Evolutionary conservation across 1,140 invertebrate species (phyloP).

Genomic region (Babylonia areolata): DNA sequence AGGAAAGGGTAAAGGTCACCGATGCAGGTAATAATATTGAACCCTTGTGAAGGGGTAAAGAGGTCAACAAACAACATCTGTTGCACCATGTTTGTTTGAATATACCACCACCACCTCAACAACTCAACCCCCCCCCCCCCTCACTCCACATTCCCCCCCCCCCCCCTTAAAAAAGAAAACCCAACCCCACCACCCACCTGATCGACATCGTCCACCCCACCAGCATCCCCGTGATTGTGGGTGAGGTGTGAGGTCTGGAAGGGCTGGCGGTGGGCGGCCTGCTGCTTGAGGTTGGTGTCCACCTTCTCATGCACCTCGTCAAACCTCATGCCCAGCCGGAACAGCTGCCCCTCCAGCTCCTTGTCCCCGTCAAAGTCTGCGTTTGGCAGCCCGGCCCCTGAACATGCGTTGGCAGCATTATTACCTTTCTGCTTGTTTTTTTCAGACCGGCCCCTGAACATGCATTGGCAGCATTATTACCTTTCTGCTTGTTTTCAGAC

Average conservation of each 20-base stretch:
- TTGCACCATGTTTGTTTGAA: too few species aligned
- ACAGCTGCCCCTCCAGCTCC: slow-evolving; percentile 70
- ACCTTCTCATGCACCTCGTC: slow-evolving; percentile 72
- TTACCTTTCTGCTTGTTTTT: too few species aligned
- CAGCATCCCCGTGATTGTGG: slow-evolving; percentile 22
- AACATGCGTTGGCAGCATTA: too few species aligned
- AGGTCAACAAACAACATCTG: too few species aligned
- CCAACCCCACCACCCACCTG: background rate
- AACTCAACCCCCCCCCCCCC: background rate
- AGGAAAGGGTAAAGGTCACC: background rate
- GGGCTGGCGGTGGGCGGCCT: slow-evolving; percentile 58
- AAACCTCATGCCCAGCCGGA: slow-evolving; percentile 72
- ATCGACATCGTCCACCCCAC: background rate
- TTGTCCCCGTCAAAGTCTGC: slow-evolving; percentile 70
- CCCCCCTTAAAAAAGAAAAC: too few species aligned
- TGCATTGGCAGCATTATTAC: too few species aligned
- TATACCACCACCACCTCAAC: too few species aligned
- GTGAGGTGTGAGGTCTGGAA: slow-evolving; percentile 58
- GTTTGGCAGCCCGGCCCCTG: slow-evolving; percentile 47
- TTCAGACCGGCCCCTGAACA: too few species aligned
- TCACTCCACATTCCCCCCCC: background rate
- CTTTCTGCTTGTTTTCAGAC: too few species aligned
- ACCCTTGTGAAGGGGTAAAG: too few species aligned
- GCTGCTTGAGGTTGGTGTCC: slow-evolving; percentile 65
- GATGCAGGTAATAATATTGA: too few species aligned